These are phyloP conservation scores for Podarcis cretensis DNA, from an alignment of 2,113 vertebrate genomes.

Conservation along the genomic window DNA sequence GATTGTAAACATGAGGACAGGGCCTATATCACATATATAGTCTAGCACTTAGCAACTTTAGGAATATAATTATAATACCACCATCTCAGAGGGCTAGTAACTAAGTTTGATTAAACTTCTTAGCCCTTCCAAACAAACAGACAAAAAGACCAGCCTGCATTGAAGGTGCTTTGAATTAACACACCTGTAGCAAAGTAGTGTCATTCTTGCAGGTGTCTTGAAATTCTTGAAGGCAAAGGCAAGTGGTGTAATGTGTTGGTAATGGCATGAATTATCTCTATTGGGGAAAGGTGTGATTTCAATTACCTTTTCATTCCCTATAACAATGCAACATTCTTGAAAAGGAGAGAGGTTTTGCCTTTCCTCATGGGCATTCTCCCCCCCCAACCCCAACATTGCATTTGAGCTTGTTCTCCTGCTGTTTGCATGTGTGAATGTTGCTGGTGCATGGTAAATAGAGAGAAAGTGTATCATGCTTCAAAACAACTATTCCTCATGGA, in stretches of 20 bases:
- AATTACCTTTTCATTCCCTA: not conserved
- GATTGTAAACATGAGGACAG: not conserved
- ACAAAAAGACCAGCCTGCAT: not conserved
- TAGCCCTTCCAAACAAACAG: no score
- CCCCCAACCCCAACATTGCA: not conserved
- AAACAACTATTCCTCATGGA: not conserved
- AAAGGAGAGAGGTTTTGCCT: not conserved
- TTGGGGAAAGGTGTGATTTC: not conserved
- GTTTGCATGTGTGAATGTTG: not conserved
- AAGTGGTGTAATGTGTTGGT: not conserved
- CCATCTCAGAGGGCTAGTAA: not conserved
- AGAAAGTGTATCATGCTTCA: not conserved
- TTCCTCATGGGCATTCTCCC: not conserved
- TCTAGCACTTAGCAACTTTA: not conserved
- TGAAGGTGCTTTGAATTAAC: not conserved
- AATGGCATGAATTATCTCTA: not conserved
- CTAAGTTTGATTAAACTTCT: not conserved
- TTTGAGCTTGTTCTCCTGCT: not conserved
- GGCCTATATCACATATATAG: not conserved
- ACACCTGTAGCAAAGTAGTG: not conserved
- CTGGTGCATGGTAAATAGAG: not conserved
- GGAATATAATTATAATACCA: not conserved
- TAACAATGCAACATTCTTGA: no score
- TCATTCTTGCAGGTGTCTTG: not conserved
- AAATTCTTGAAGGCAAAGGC: not conserved